Conservation (phyloP, 37 sponge, comb jelly and placozoan genomes). For the Diacarnus erythraeanus region DNA sequence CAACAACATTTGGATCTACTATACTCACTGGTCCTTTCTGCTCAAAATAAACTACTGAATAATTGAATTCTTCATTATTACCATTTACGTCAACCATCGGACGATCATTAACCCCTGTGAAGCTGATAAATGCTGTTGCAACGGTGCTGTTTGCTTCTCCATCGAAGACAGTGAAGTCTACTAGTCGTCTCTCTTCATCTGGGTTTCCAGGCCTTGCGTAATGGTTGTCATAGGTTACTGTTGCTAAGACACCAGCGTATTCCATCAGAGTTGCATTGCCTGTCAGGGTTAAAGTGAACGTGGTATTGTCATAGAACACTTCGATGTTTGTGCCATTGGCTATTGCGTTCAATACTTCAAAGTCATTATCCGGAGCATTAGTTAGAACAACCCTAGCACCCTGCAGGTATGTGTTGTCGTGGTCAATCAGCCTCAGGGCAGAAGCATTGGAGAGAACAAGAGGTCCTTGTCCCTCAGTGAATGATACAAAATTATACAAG, state of each 20-base stretch:
- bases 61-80: slow-evolving; percentile 26
- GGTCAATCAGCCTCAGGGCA: slow-evolving; percentile 62
- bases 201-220: slow-evolving; percentile 81
- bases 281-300: slow-evolving; percentile 55
- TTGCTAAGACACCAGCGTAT: slow-evolving; percentile 59
- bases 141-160: slow-evolving; percentile 52
- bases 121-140: slow-evolving; percentile 59
- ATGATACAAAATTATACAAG: slow-evolving; percentile 66
- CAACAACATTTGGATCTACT: slow-evolving; percentile 31
- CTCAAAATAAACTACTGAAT: slow-evolving; percentile 53
- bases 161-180: slow-evolving; percentile 71
- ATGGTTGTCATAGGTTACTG: slow-evolving; percentile 78
- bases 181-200: slow-evolving; percentile 50
- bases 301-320: slow-evolving; percentile 44
- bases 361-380: slow-evolving; percentile 68
- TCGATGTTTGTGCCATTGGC: slow-evolving; percentile 53
- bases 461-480: slow-evolving; percentile 79
- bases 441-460: slow-evolving; percentile 58
- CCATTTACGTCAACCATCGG: slow-evolving; percentile 83
- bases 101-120: slow-evolving; percentile 71
- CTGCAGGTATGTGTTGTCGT: slow-evolving; percentile 68
- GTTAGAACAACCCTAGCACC: slow-evolving; percentile 47
- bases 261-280: slow-evolving; percentile 62
- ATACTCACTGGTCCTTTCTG: slow-evolving; percentile 69
- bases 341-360: slow-evolving; percentile 63